Conservation (phyloP, 2,113 vertebrate genomes). For the Gymnogyps californianus region DNA sequence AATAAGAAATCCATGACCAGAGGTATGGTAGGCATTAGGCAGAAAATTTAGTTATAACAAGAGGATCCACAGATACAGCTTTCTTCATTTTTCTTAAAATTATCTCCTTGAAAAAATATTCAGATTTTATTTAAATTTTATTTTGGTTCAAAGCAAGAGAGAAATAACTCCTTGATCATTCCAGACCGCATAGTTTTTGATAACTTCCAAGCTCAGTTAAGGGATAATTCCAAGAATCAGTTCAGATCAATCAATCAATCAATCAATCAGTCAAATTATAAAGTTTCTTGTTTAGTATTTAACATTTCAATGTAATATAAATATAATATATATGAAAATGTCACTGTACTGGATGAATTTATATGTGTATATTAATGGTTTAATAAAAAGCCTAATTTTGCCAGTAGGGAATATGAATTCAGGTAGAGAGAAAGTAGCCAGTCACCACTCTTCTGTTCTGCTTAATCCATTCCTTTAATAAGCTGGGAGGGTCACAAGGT, state of each 20-base stretch:
- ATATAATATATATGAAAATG: background rate
- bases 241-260: background rate
- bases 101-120: background rate
- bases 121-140: background rate
- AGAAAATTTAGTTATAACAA: background rate
- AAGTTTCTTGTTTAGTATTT: background rate
- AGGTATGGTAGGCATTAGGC: background rate
- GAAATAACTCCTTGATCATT: background rate
- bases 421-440: background rate
- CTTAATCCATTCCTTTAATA: background rate
- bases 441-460: background rate
- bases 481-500: background rate
- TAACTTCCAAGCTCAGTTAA: background rate
- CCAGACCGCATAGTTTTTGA: background rate
- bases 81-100: background rate
- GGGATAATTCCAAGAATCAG: background rate
- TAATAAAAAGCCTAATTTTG: background rate
- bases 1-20: background rate
- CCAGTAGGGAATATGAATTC: background rate
- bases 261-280: background rate
- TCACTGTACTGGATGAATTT: background rate
- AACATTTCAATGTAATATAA: background rate
- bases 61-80: background rate
- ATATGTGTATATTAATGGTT: background rate
- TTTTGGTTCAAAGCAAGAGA: background rate